phyloP scores from a whole-genome alignment of 2,113 vertebrate species.

The Macquaria ambigua region DNA sequence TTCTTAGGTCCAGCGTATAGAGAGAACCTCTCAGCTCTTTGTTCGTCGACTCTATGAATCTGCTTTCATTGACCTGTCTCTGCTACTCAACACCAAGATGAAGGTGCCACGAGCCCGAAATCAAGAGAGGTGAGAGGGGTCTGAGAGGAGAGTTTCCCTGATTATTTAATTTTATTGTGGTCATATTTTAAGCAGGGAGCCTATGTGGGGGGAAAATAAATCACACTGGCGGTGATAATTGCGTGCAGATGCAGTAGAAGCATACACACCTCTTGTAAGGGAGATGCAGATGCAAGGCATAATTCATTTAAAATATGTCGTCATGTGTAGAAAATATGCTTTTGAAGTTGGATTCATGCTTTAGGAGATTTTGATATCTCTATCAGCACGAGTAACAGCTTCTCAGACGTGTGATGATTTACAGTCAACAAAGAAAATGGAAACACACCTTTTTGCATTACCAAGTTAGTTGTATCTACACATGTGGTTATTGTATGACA shows the following conservation, averaged over 20 bases:
- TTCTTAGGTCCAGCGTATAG: conserved; percentile 84
- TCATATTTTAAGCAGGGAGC: not conserved
- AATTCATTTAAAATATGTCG: not conserved
- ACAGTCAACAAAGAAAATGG: not conserved
- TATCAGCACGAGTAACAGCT: not conserved
- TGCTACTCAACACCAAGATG: conserved; percentile 86
- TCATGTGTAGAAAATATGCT: not conserved
- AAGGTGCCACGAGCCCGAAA: conserved; percentile 75
- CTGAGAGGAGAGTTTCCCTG: not conserved
- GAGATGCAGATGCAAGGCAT: not conserved
- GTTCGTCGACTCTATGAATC: conserved; percentile 87
- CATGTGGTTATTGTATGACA: not conserved
- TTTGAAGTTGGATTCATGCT: conserved; percentile 6
- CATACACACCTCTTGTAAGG: not conserved
- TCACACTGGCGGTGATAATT: not conserved
- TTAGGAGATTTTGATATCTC: not conserved
- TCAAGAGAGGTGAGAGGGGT: conserved; percentile 71
- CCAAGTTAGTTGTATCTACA: not conserved
- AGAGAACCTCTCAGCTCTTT: conserved; percentile 87
- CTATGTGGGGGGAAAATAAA: not conserved
- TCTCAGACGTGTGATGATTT: not conserved
- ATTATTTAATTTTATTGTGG: not conserved
- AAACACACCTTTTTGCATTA: not conserved
- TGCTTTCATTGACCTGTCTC: conserved; percentile 86
- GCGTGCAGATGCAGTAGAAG: not conserved